Evolutionary conservation across 2,113 vertebrate species (phyloP).

Genomic region (Hippocampus guttulatus): DNA sequence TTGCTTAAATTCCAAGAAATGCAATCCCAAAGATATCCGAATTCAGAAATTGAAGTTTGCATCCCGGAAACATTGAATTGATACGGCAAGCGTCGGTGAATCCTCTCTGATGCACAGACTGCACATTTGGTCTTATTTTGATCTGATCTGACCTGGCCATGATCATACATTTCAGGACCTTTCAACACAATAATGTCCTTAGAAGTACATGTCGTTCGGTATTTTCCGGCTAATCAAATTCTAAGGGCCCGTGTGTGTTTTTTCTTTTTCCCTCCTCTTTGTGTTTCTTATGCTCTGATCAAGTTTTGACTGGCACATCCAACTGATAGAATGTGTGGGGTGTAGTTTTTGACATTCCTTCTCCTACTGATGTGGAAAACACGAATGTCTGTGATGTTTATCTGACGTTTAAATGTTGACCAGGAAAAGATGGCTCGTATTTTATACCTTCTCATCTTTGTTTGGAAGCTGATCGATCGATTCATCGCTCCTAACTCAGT

Average conservation of each 20-base stretch:
- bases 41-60: not conserved
- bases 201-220: not conserved
- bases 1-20: not conserved
- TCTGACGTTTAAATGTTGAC: not conserved
- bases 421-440: not conserved
- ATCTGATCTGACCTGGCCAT: not conserved
- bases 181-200: not conserved
- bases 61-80: not conserved
- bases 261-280: not conserved
- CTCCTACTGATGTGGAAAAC: not conserved
- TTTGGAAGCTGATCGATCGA: not conserved
- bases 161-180: not conserved
- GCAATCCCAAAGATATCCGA: not conserved
- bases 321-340: not conserved
- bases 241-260: not conserved
- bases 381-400: not conserved
- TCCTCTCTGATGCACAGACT: not conserved
- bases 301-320: not conserved
- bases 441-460: not conserved
- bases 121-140: not conserved
- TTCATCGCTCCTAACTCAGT: conserved; percentile 13
- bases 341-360: not conserved
- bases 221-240: not conserved
- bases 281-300: not conserved
- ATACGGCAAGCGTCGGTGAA: not conserved